phyloP scores from a whole-genome alignment of 1,140 invertebrate genomes.

The Hyles euphorbiae region DNA sequence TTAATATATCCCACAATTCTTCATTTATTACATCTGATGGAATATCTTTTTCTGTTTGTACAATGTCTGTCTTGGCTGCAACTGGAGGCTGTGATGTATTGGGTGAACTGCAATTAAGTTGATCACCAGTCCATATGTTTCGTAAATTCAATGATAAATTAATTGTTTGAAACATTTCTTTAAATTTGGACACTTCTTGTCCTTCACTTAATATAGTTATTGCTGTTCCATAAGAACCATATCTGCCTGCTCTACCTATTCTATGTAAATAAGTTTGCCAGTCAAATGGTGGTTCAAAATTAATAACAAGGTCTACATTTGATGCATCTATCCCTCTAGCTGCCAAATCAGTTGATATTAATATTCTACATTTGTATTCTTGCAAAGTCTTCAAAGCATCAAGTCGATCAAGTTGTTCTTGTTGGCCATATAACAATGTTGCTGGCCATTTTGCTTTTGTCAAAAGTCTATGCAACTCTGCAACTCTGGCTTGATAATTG shows the following conservation, averaged over 20 bases:
- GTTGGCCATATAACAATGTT: conserved; percentile 83
- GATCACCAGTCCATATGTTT: conserved; percentile 41
- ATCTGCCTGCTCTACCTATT: conserved; percentile 95
- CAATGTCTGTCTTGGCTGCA: conserved; percentile 81
- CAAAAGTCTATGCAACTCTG: conserved; percentile 84
- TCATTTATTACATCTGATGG: conserved; percentile 42
- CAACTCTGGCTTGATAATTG: conserved; percentile 87
- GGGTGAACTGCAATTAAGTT: conserved; percentile 8
- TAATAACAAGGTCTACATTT: conserved; percentile 95
- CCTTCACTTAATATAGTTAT: conserved; percentile 80
- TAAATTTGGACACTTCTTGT: conserved; percentile 77
- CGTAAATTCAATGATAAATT: conserved; percentile 35
- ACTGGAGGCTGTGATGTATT: conserved; percentile 68
- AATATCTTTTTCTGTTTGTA: conserved; percentile 1
- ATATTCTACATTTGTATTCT: conserved; percentile 86
- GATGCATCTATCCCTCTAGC: conserved; percentile 93
- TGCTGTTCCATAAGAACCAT: conserved; percentile 85
- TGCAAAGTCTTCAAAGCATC: conserved; percentile 86
- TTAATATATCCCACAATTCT: conserved; percentile 38
- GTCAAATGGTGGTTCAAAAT: conserved; percentile 91
- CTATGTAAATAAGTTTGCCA: conserved; percentile 95
- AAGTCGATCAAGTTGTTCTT: conserved; percentile 86
- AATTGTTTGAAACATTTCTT: conserved; percentile 69
- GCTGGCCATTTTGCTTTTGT: conserved; percentile 80
- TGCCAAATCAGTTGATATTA: conserved; percentile 94